Conservation (phyloP, 2,113 vertebrate species). For the Phalacrocorax brasilianus region DNA sequence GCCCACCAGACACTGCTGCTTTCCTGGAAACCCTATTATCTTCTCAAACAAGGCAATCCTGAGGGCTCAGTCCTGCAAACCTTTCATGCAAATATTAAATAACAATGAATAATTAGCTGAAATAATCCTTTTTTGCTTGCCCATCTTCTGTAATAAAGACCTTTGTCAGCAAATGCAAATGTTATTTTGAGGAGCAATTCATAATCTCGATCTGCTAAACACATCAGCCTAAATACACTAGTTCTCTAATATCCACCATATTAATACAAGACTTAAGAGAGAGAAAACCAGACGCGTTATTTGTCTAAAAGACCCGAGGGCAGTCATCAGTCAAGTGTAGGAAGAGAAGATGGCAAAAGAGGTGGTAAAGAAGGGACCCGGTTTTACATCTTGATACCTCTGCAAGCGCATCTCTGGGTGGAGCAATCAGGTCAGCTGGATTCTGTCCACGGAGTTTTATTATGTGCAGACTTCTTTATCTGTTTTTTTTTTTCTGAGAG, state of each 20-base stretch:
- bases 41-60: slow-evolving; percentile 54
- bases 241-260: neutral
- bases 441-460: neutral
- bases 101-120: slow-evolving; percentile 47
- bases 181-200: slow-evolving; percentile 51
- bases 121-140: slow-evolving; percentile 58
- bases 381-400: neutral
- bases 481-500: neutral
- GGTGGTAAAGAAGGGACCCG: neutral
- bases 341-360: neutral
- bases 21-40: slow-evolving; percentile 53
- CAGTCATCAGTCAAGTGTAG: neutral
- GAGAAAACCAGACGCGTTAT: neutral
- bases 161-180: neutral
- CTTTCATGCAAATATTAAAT: slow-evolving; percentile 61
- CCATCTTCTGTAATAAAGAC: slow-evolving; percentile 48
- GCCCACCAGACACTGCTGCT: neutral
- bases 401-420: neutral
- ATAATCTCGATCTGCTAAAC: slow-evolving; percentile 34
- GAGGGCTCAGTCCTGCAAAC: slow-evolving; percentile 17
- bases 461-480: neutral
- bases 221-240: slow-evolving; percentile 22
- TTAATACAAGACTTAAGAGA: slow-evolving; percentile 39
- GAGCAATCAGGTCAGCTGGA: neutral
- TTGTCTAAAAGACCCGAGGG: neutral